Base-by-base conservation (phyloP, 2,888 invertebrate species). In the Drosophila mayaguana region DNA sequence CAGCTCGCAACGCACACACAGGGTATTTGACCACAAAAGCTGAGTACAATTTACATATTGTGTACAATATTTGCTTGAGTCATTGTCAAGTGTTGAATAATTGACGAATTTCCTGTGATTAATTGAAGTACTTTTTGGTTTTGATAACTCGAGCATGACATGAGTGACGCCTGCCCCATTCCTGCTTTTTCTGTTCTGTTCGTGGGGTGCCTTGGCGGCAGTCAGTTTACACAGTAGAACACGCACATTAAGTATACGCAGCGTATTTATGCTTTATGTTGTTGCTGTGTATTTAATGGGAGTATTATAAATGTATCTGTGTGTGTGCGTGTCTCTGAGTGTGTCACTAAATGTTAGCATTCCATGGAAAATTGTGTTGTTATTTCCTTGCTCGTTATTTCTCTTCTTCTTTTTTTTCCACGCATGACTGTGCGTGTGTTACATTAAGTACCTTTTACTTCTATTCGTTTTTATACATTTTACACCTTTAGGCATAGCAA, bases 51-150 rank as follows among this genome's bases (percentile, higher is more conserved):
- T 76, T 78, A 48, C 74, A 73, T 64, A 48, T 45, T 67, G 40
- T 64, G 62, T 60, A 42, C 42, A 32, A 25, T 28, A 42, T 36
- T 76, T 60, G 53, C 55, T 55, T 50, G 53, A 22, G 67, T 61
- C 60, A 53, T 70, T 74, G 70, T 74, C 70, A 65, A 64, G 55
- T 63, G 71, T 11, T 78, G 76, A 72, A 80, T 80, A 80, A 78
- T 80, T 78, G 72, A 78, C 61, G 75, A 78, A 63, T 51, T 79
- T 70, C 50, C 77, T 63, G 75, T 77, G 79, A 79, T 79, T 78
- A 75, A 77, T 63, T 79, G 61, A 66, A 79, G 79, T 70, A 70
- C 75, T 79, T 70, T 74, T 55, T 16, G 46, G 60, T 65, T 57
- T 63, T 64, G 54, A 64, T 79, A 65, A 60, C 80, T 70, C 75